Conservation (phyloP, 2,888 invertebrate genomes). For the Conchocele bisecta region DNA sequence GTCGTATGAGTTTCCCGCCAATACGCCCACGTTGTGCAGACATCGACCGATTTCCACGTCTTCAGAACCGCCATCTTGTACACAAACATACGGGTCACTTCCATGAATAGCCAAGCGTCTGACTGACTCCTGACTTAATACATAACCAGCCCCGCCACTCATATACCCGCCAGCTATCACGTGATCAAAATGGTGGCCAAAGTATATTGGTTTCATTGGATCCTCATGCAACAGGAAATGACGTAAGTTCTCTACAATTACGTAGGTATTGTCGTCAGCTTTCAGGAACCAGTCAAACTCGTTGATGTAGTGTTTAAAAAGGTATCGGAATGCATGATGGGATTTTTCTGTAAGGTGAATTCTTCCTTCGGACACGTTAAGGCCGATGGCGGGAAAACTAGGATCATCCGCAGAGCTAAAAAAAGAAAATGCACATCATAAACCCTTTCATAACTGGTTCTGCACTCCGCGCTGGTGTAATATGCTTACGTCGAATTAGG, state of each 20-base stretch:
- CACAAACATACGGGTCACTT: conserved; percentile 48
- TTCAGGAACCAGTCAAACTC: conserved; percentile 98
- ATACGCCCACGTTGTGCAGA: conserved; percentile 75
- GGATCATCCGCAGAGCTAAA: conserved; percentile 86
- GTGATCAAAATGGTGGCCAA: conserved; percentile 83
- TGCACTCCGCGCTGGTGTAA: no score
- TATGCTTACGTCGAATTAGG: no score
- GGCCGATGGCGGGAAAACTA: conserved; percentile 87
- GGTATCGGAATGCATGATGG: conserved; percentile 94
- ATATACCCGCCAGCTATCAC: conserved; percentile 81
- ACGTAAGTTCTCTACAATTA: conserved; percentile 95
- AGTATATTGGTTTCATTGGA: conserved; percentile 89
- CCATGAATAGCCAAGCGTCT: conserved; percentile 87
- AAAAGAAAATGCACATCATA: no score
- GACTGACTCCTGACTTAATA: conserved; percentile 91
- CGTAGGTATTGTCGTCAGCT: conserved; percentile 99
- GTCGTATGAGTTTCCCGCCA: conserved; percentile 70
- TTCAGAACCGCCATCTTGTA: conserved; percentile 74
- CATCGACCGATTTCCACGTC: conserved; percentile 78
- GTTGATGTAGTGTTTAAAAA: conserved; percentile 90
- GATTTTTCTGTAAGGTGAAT: conserved; percentile 98
- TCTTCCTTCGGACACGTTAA: conserved; percentile 93
- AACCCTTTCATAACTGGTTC: no score
- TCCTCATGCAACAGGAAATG: conserved; percentile 86
- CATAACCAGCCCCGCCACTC: conserved; percentile 89